A percentile compares a stretch with the other conserved stretches of the same genome.
Conservation (phyloP, 2,888 invertebrate species). For the Epirrhoe tristata region DNA sequence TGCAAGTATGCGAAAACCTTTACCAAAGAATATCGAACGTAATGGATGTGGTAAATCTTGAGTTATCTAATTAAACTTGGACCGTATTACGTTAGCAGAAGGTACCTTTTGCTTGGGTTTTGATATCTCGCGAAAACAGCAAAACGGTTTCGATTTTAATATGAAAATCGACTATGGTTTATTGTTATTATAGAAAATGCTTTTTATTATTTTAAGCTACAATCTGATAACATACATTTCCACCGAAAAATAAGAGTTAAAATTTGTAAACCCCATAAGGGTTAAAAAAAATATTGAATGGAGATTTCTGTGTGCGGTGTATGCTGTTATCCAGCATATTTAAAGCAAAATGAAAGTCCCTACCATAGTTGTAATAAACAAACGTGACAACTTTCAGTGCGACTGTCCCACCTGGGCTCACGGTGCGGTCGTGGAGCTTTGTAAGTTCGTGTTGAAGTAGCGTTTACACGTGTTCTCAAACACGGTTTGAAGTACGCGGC, state of each 20-base stretch:
- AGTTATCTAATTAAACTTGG: conserved; percentile 26
- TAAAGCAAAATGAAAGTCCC: too few relatives aligned
- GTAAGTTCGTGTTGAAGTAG: conserved; percentile 65
- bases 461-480: conserved; percentile 62
- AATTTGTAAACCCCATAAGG: too few relatives aligned
- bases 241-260: neutral
- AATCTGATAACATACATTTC: neutral
- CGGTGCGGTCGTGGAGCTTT: conserved; percentile 61
- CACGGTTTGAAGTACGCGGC: conserved; percentile 50
- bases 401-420: conserved; percentile 51
- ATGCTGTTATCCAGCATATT: too few relatives aligned
- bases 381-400: conserved; percentile 42
- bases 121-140: conserved; percentile 20
- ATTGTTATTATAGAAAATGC: conserved; percentile 15
- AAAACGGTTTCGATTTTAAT: conserved; percentile 26
- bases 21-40: conserved; percentile 37
- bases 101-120: conserved; percentile 25
- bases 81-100: conserved; percentile 30
- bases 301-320: too few relatives aligned
- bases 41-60: conserved; percentile 33
- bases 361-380: neutral
- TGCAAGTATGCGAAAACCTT: conserved; percentile 59
- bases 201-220: conserved; percentile 5
- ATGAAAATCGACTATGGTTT: conserved; percentile 21
- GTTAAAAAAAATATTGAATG: too few relatives aligned